These are phyloP conservation scores for Araneus ventricosus DNA, from an alignment of 1,140 invertebrate genomes.

Conservation along the genomic window DNA sequence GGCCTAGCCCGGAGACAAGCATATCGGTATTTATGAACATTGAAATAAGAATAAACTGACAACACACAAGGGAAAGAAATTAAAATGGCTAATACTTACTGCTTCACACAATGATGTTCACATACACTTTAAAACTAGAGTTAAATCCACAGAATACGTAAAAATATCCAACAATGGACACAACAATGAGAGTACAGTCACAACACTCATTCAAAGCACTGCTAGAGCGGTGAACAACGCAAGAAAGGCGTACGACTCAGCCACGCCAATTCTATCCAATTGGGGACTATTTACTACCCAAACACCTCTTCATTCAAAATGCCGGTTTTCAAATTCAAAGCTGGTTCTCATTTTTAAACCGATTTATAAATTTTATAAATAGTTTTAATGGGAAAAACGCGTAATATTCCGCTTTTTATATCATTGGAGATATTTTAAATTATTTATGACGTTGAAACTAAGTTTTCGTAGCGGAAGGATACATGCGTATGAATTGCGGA, in stretches of 20 bases:
- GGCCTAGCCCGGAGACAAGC: background rate
- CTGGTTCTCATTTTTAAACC: too few species aligned
- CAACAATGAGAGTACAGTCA: background rate
- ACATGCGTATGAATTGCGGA: conserved; percentile 29
- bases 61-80: background rate
- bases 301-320: conserved; percentile 58
- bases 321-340: conserved; percentile 28
- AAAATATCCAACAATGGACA: conserved; percentile 32
- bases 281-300: conserved; percentile 35
- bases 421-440: background rate
- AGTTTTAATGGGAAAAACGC: background rate
- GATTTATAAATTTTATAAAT: too few species aligned
- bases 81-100: background rate
- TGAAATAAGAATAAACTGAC: background rate
- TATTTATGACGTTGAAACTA: conserved; percentile 12
- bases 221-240: conserved; percentile 10
- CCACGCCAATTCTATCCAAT: conserved; percentile 60
- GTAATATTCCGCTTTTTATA: background rate
- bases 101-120: background rate
- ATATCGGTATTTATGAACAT: background rate
- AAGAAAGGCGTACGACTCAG: conserved; percentile 20
- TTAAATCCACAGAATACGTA: background rate
- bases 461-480: conserved; percentile 21
- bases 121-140: conserved; percentile 11
- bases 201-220: conserved; percentile 27